Percentiles rank a stretch among this genome's conserved stretches.
Evolutionary conservation across 2,113 vertebrate genomes (phyloP).

Genomic region (Heterotis niloticus): DNA sequence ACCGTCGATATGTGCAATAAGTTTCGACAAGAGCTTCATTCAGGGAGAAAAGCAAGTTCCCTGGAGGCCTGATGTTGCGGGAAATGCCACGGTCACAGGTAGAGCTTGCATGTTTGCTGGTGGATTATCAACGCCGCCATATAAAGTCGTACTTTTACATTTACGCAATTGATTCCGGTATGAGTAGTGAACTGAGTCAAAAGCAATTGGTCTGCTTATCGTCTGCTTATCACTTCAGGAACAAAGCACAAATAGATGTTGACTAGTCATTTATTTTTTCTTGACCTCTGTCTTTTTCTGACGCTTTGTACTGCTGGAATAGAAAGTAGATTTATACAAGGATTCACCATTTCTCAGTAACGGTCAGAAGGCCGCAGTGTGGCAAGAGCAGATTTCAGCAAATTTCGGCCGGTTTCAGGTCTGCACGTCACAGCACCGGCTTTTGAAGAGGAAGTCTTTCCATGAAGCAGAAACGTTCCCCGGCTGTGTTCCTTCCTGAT

Average conservation of each 20-base stretch:
- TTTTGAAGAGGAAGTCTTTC: neutral
- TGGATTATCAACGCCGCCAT: conserved; percentile 37
- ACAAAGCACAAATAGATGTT: conserved; percentile 1
- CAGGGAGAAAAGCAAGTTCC: conserved; percentile 21
- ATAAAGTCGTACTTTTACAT: conserved; percentile 31
- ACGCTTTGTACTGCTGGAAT: neutral
- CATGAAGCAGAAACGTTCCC: neutral
- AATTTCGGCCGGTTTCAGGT: neutral
- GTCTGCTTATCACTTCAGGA: conserved; percentile 20
- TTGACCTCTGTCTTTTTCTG: neutral
- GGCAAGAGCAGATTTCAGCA: neutral
- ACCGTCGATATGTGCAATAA: neutral
- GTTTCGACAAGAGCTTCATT: conserved; percentile 25
- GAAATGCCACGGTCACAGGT: conserved; percentile 18
- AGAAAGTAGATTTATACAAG: neutral
- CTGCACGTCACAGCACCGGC: neutral
- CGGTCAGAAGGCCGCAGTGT: no score
- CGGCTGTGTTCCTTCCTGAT: neutral
- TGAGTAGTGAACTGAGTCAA: conserved; percentile 34
- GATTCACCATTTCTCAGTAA: neutral
- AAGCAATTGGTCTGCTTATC: conserved; percentile 22
- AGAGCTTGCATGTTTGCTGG: conserved; percentile 1
- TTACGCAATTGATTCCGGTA: conserved; percentile 28
- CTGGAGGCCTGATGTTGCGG: neutral
- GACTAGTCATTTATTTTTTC: neutral